Evolutionary conservation across 1,140 invertebrate genomes (phyloP).

Genomic region (Drosophila ironensis): DNA sequence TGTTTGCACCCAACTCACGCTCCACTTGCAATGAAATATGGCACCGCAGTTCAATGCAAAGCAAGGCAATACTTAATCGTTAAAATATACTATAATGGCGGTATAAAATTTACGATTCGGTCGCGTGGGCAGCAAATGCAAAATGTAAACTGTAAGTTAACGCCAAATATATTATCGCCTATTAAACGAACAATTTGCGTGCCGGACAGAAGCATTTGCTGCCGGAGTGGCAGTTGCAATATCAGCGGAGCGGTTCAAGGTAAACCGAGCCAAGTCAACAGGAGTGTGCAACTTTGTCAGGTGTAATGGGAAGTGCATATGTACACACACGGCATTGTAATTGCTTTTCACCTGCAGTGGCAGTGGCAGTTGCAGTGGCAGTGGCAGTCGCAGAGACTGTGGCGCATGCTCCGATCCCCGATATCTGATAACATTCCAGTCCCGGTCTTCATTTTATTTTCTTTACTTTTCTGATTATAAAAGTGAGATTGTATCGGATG

Average conservation of each 20-base stretch:
- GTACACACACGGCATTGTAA: constrained; percentile 46
- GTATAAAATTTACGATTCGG: constrained; percentile 51
- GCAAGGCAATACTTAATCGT: constrained; percentile 54
- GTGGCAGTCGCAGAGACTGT: background rate
- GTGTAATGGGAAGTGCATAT: constrained; percentile 7
- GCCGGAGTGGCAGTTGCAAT: background rate
- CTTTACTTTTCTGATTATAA: constrained; percentile 74
- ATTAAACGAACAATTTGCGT: constrained; percentile 64
- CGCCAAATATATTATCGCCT: constrained; percentile 62
- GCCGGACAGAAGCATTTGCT: constrained; percentile 20
- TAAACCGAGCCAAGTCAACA: constrained; percentile 35
- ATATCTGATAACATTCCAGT: constrained; percentile 65
- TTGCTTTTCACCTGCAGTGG: constrained; percentile 47
- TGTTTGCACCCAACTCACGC: constrained; percentile 41
- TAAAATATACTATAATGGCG: constrained; percentile 29
- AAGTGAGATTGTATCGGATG: constrained; percentile 51
- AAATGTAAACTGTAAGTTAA: constrained; percentile 58
- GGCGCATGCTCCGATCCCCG: constrained; percentile 48
- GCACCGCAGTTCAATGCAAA: constrained; percentile 21
- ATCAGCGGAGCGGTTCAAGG: constrained; percentile 59
- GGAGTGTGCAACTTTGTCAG: constrained; percentile 25
- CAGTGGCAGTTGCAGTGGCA: constrained; percentile 4
- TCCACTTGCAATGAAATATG: constrained; percentile 31
- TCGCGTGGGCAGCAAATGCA: constrained; percentile 53
- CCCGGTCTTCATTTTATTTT: constrained; percentile 34